These are phyloP conservation scores for Siniperca obscura DNA, from an alignment of 2,797 vertebrate genomes.

Conservation along the genomic window DNA sequence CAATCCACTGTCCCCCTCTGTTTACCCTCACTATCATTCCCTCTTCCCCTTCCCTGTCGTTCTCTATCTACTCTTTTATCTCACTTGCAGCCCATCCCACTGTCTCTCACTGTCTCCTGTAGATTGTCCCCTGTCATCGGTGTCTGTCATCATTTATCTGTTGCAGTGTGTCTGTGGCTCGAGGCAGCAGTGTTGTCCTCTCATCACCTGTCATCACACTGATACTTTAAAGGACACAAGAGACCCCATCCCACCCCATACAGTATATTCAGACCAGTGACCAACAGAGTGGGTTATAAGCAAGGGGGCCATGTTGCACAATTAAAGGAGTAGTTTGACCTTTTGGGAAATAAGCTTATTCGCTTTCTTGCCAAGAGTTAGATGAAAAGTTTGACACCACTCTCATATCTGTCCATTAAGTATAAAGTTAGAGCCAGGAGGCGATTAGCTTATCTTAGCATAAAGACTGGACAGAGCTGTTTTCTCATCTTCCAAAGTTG, in stretches of 20 bases:
- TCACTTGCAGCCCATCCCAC: conserved; percentile 18
- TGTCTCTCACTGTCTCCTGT: conserved; percentile 33
- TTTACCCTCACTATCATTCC: conserved; percentile 37
- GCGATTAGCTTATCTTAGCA: conserved; percentile 1
- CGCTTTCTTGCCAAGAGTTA: not conserved
- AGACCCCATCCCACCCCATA: not conserved
- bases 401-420: not conserved
- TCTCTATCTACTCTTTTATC: conserved; percentile 46
- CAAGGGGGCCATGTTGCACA: not conserved
- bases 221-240: conserved; percentile 34
- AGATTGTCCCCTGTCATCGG: conserved; percentile 49
- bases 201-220: conserved; percentile 49
- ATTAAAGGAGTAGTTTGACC: not conserved
- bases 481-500: not conserved
- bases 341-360: not conserved
- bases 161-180: conserved; percentile 36
- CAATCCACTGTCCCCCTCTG: conserved; percentile 40
- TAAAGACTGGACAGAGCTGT: not conserved
- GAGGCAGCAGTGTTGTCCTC: conserved; percentile 54
- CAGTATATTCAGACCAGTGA: conserved; percentile 14
- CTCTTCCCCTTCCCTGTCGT: conserved; percentile 7
- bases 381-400: not conserved
- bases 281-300: not conserved
- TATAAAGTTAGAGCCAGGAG: not conserved
- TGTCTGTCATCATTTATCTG: conserved; percentile 53